Base-by-base conservation (phyloP, 1,140 invertebrate species). In the Aphidius gifuensis region DNA sequence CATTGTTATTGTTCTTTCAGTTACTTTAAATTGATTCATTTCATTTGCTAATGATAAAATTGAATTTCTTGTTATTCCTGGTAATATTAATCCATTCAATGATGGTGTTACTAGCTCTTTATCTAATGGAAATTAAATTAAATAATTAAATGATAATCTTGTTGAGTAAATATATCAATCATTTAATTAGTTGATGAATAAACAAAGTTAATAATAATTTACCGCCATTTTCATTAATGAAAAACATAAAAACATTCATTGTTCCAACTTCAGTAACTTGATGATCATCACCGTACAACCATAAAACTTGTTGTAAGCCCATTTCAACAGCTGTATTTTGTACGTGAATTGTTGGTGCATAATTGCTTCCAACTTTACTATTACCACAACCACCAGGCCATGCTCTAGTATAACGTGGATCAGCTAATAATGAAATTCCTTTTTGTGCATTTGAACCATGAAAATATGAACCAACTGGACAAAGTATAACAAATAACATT, bases 171-270 rank as follows among this genome's bases (percentile, higher is more conserved):
- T 44, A 8, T 9, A 50, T 0, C 38, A 6, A 59, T 42, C 6
- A 5, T 9, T 6, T 42, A 0, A 40, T 9, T 39, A 38, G 1
- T 39, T 9, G 9, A 21, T 38, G 49, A 42, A 21, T 45, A 44
- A 61, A 9, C 1, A 5, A 8, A 44, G 16, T 51, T 9, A 47
- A 62, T 44, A 55, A 50, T 64, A 71, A 32, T 73, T 79, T 83
- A 96, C 96, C 94, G 88, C 94, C 94, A 73, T 93, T 82, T 58
- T 94, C 88, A 75, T 98, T 94, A 61, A 90, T 85, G 75, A 89
- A 91, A 72, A 92, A 88, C 67, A 97, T 85, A 74, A 99, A 98
- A 53, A 99, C 88, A 73, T 99, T 99, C 98, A 99, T 99, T 7
- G 97, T 95, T 47, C 98, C 98, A 51, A 94, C 96, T 86, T 99